phyloP scores from a whole-genome alignment of 2,113 vertebrate genomes.

The Atrichornis clamosus region DNA sequence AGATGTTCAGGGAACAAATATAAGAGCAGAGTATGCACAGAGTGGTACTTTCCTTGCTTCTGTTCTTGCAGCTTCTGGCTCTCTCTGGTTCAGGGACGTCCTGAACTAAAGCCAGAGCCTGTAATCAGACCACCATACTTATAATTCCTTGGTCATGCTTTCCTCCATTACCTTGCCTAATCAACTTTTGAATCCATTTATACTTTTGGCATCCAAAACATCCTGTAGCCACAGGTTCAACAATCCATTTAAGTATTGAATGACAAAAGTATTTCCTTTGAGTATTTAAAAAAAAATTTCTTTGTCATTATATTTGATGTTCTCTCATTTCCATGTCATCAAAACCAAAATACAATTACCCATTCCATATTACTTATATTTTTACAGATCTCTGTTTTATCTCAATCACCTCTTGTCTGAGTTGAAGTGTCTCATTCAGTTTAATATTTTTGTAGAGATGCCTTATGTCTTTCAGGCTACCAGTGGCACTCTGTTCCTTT shows the following conservation, averaged over 20 bases:
- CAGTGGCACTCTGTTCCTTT: background rate
- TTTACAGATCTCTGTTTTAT: background rate
- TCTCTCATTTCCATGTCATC: background rate
- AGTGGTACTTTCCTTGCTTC: background rate
- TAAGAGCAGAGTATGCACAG: background rate
- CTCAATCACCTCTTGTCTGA: background rate
- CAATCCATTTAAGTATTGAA: background rate
- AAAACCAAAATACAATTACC: background rate
- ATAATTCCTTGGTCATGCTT: background rate
- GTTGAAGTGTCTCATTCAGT: background rate
- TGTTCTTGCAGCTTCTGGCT: background rate
- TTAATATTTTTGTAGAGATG: background rate
- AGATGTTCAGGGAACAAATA: background rate
- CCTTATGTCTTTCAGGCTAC: background rate
- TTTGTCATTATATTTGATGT: background rate
- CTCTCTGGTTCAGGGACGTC: background rate
- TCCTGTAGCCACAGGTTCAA: background rate
- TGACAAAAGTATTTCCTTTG: slow-evolving; percentile 1
- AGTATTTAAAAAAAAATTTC: background rate
- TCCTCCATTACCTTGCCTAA: slow-evolving; percentile 1
- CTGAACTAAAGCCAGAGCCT: background rate
- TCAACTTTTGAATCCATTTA: background rate
- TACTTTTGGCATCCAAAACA: background rate
- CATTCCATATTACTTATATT: background rate
- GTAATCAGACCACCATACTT: background rate